Evolutionary conservation across 1,140 invertebrate species (phyloP).

Genomic region (Piezodorus guildinii): DNA sequence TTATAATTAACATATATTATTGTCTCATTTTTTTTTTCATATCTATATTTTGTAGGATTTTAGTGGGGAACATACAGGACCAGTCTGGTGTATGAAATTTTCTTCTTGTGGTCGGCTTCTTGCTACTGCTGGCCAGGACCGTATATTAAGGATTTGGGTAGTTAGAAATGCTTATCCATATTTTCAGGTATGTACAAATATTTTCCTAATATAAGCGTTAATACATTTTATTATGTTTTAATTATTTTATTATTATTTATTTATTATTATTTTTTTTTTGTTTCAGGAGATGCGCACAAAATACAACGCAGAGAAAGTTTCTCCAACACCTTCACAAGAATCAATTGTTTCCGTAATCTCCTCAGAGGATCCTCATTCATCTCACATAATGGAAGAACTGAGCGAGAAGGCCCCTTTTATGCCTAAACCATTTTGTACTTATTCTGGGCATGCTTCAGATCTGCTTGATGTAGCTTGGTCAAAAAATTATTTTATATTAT

Average conservation of each 20-base stretch:
- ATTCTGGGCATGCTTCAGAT: constrained; percentile 91
- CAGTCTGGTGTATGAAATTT: constrained; percentile 99
- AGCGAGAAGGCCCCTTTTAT: constrained; percentile 61
- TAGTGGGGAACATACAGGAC: constrained; percentile 72
- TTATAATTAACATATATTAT: too few species aligned
- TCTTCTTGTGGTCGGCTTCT: constrained; percentile 84
- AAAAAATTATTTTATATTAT: constrained; percentile 95
- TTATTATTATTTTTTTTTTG: constrained; percentile 32
- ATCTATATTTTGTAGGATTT: constrained; percentile 44
- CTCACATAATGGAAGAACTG: constrained; percentile 31
- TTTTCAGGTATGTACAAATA: constrained; percentile 50
- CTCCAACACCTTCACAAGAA: constrained; percentile 81
- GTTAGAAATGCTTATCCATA: constrained; percentile 73
- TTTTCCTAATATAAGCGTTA: constrained; percentile 8
- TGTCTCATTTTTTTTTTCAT: too few species aligned
- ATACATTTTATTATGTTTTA: too few species aligned
- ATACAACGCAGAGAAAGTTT: constrained; percentile 72
- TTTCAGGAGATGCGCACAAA: constrained; percentile 83
- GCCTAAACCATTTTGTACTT: constrained; percentile 85
- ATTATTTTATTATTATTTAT: constrained; percentile 30
- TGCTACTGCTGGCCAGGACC: constrained; percentile 92
- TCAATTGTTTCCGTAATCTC: constrained; percentile 69
- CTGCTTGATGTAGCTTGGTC: constrained; percentile 95
- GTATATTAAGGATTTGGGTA: constrained; percentile 87
- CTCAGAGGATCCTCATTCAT: constrained; percentile 33